Conservation (phyloP, 2,113 vertebrate genomes). For the Oreochromis niloticus region DNA sequence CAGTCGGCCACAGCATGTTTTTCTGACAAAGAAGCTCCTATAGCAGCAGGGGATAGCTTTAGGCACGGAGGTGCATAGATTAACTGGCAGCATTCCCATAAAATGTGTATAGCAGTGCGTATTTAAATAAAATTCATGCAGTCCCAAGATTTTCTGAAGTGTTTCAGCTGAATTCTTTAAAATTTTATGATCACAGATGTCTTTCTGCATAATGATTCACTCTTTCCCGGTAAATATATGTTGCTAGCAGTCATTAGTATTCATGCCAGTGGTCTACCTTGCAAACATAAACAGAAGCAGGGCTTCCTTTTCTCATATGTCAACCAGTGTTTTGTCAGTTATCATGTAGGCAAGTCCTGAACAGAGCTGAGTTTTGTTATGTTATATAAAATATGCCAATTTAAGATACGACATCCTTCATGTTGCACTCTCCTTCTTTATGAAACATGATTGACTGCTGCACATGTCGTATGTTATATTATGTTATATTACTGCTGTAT, state of each 20-base stretch:
- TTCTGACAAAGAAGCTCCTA: not conserved
- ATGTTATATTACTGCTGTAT: not conserved
- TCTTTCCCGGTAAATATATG: not conserved
- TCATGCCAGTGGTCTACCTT: not conserved
- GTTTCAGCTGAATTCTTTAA: not conserved
- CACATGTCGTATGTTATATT: not conserved
- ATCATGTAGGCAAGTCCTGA: not conserved
- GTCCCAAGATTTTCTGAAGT: not conserved
- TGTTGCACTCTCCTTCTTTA: not conserved
- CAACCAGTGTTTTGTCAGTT: not conserved
- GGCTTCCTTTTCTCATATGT: not conserved
- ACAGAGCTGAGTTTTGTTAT: not conserved
- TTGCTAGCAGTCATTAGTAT: not conserved
- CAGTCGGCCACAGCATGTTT: not conserved
- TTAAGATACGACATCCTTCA: not conserved
- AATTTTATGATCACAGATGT: not conserved
- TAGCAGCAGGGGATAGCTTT: not conserved
- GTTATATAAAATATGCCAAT: not conserved
- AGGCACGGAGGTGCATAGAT: not conserved
- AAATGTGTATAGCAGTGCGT: not conserved
- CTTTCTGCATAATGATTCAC: not conserved
- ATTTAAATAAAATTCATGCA: not conserved
- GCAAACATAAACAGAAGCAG: conserved; percentile 1
- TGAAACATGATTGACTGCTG: not conserved
- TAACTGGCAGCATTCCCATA: not conserved